phyloP scores from a whole-genome alignment of 2,113 vertebrate species.

The Cariama cristata region DNA sequence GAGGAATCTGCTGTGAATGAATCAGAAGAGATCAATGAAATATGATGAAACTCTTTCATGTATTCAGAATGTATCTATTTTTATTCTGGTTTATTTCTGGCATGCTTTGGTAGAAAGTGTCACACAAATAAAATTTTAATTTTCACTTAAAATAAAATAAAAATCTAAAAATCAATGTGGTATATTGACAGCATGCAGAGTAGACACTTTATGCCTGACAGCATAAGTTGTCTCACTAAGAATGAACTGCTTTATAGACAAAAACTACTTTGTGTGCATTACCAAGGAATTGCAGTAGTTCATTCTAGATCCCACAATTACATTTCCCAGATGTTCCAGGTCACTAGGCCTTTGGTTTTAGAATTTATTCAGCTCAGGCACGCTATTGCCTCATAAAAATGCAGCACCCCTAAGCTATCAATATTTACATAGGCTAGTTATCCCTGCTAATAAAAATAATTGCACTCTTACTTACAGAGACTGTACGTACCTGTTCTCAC shows the following conservation, averaged over 20 bases:
- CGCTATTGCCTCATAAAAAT: not conserved
- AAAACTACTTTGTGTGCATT: not conserved
- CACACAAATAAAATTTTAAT: not conserved
- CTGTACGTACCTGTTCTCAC: constrained; percentile 89
- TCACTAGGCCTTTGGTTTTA: not conserved
- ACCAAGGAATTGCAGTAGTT: not conserved
- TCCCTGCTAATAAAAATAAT: not conserved
- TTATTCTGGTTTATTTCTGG: not conserved
- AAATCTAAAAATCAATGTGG: not conserved
- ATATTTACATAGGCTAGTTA: not conserved
- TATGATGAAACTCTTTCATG: not conserved
- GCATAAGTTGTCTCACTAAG: not conserved
- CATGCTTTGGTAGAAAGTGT: not conserved
- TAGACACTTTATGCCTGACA: not conserved
- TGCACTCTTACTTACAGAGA: not conserved
- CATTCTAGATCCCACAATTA: not conserved
- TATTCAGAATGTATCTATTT: not conserved
- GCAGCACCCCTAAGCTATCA: not conserved
- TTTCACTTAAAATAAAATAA: not conserved
- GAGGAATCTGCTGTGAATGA: not conserved
- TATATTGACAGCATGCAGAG: not conserved
- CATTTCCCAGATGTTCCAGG: not conserved
- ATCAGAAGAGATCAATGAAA: not conserved
- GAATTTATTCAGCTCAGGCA: not conserved
- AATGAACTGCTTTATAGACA: not conserved